Conservation (phyloP, 2,797 vertebrate genomes). For the Malurus leucopterus region DNA sequence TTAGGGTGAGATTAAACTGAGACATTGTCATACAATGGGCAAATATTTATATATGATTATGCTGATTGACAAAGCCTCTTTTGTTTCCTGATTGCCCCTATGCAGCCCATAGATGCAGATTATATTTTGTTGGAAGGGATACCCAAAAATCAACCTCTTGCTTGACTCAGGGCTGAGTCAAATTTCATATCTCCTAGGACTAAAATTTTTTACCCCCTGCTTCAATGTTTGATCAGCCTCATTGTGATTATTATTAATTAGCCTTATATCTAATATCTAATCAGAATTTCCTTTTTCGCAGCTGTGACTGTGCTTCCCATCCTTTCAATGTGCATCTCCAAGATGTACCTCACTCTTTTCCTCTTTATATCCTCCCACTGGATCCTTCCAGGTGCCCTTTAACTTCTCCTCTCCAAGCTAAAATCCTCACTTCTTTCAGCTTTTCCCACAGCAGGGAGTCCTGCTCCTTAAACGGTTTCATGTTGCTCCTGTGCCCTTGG, state of each 20-base stretch:
- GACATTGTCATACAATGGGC: neutral
- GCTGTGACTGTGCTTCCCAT: neutral
- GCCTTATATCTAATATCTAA: neutral
- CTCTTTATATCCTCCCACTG: neutral
- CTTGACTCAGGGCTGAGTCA: neutral
- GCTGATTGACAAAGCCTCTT: neutral
- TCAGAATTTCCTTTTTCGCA: neutral
- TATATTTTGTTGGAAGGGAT: neutral
- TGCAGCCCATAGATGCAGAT: neutral
- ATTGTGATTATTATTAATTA: neutral
- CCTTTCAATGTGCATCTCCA: neutral
- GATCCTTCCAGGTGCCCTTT: neutral
- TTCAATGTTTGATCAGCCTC: neutral
- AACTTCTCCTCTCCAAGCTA: neutral
- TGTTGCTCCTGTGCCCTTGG: neutral
- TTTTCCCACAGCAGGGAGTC: neutral
- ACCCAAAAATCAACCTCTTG: neutral
- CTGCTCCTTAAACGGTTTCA: neutral
- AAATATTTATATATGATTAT: neutral
- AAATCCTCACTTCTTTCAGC: rapidly evolving
- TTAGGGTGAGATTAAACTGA: neutral
- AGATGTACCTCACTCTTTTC: neutral
- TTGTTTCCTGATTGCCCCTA: neutral
- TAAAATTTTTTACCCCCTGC: neutral
- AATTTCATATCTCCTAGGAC: neutral